Evolutionary conservation across 1,140 invertebrate genomes (phyloP).

Genomic region (Bactericera cockerelli): DNA sequence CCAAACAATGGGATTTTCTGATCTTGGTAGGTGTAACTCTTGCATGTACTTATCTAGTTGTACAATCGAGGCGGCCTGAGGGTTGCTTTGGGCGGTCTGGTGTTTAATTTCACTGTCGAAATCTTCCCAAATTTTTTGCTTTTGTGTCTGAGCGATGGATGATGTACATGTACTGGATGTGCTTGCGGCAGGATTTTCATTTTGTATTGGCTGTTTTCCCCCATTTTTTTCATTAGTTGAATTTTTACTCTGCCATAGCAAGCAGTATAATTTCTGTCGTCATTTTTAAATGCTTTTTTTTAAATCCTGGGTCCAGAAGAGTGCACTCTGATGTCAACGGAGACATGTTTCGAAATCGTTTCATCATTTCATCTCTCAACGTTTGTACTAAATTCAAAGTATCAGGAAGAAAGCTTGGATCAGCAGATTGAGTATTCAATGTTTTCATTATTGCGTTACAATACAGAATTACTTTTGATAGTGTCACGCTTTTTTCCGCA

Average conservation of each 20-base stretch:
- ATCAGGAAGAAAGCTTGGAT: background rate
- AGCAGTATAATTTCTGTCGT: background rate
- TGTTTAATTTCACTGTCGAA: background rate
- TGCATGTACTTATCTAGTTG: conserved; percentile 12
- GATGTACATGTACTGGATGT: background rate
- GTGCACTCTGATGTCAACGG: background rate
- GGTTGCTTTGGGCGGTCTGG: background rate
- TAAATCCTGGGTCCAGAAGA: conserved; percentile 8
- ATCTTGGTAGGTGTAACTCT: background rate
- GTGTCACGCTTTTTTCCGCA: background rate
- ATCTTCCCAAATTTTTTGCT: background rate
- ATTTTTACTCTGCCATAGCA: too few relatives aligned
- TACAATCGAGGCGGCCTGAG: background rate
- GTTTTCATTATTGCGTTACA: conserved; percentile 8
- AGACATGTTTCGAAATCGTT: background rate
- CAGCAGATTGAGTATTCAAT: background rate
- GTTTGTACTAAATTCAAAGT: background rate
- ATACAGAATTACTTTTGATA: conserved; percentile 11
- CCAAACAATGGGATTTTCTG: conserved; percentile 21
- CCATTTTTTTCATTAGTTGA: background rate
- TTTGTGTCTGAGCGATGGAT: too few relatives aligned
- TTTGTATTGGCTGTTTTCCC: background rate
- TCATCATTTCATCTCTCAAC: background rate
- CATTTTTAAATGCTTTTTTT: background rate
- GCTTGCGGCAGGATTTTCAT: background rate